Conservation (phyloP, 2,888 invertebrate genomes). For the Apamea crenata region DNA sequence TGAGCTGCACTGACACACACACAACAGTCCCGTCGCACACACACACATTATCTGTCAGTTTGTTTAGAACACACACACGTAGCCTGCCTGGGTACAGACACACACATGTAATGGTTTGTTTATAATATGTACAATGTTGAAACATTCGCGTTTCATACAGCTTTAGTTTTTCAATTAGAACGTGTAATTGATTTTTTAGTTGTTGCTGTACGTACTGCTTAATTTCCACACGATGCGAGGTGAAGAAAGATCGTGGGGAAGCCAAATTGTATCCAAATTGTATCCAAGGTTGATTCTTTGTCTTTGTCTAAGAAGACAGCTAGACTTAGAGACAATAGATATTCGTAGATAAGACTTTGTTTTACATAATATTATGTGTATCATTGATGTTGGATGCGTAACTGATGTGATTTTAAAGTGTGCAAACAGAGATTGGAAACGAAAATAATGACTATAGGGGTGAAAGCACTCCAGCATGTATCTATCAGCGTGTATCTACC, state of each 20-base stretch:
- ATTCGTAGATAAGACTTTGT: neutral
- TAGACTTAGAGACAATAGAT: neutral
- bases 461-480: neutral
- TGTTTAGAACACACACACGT: slow-evolving; percentile 57
- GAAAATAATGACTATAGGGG: neutral
- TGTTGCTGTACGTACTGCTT: slow-evolving; percentile 12
- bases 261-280: neutral
- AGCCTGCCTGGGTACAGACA: slow-evolving; percentile 4
- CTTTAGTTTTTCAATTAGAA: slow-evolving; percentile 64
- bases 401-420: neutral
- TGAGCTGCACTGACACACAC: slow-evolving; percentile 77
- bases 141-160: slow-evolving; percentile 51
- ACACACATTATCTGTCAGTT: slow-evolving; percentile 24
- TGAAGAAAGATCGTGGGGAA: slow-evolving; percentile 14
- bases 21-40: slow-evolving; percentile 31
- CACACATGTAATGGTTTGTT: slow-evolving; percentile 41
- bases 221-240: slow-evolving; percentile 23
- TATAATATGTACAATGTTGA: slow-evolving; percentile 57
- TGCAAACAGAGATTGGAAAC: neutral
- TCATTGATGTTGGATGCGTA: neutral
- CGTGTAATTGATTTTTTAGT: slow-evolving; percentile 51
- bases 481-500: no score
- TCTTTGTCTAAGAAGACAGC: neutral
- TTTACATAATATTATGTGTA: neutral
- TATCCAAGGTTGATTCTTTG: slow-evolving; percentile 22